These are phyloP conservation scores for Lasioglossum zephyrum DNA, from an alignment of 2,888 invertebrate species.

Conservation along the genomic window DNA sequence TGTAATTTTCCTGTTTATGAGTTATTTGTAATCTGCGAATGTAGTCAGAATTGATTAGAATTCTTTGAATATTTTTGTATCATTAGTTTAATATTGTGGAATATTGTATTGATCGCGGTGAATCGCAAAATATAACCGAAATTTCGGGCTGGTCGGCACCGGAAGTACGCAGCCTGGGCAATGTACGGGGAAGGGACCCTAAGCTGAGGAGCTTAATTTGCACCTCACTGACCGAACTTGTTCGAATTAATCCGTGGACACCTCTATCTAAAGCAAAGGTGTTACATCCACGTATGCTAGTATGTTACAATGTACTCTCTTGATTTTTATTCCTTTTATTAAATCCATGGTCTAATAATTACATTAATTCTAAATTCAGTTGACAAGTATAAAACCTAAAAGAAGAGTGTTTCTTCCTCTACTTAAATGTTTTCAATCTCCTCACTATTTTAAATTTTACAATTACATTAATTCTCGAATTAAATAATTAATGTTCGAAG, in stretches of 20 bases:
- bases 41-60: neutral
- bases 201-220: slow-evolving; percentile 2
- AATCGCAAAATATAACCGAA: neutral
- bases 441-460: no score
- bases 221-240: slow-evolving; percentile 8
- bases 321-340: neutral
- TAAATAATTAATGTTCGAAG: neutral
- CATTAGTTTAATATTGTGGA: neutral
- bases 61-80: neutral
- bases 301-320: neutral
- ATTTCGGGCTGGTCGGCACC: neutral
- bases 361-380: no score
- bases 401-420: no score
- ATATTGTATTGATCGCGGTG: neutral
- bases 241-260: slow-evolving; percentile 5
- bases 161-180: neutral
- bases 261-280: neutral
- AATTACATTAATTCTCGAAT: neutral
- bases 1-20: neutral
- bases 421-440: no score
- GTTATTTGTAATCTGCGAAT: neutral
- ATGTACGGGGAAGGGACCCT: neutral
- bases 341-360: no score
- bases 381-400: no score
- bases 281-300: neutral